phyloP scores from a whole-genome alignment of 1,140 invertebrate species.

The Zelostemma sp. region DNA sequence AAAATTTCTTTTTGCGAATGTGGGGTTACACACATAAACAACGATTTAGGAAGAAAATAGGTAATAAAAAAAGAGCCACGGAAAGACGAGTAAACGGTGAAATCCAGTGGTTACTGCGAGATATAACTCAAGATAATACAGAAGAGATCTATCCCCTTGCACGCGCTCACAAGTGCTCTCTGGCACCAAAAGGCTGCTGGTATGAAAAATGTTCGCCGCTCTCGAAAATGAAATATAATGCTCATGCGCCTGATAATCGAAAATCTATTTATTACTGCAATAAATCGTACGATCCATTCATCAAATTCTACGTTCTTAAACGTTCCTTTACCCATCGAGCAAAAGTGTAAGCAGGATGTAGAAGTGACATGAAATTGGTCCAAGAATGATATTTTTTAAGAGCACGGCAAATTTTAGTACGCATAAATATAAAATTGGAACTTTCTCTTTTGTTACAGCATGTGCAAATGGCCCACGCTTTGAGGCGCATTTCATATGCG shows the following conservation, averaged over 20 bases:
- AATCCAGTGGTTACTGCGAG: conserved; percentile 21
- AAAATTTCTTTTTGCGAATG: not conserved
- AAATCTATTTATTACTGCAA: conserved; percentile 17
- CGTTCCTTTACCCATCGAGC: no score
- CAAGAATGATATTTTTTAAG: no score
- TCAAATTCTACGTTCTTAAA: no score
- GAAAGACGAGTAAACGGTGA: conserved; percentile 20
- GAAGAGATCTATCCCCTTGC: conserved; percentile 11
- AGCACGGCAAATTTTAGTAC: no score
- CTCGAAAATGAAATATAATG: conserved; percentile 34
- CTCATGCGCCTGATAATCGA: conserved; percentile 35
- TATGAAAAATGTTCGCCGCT: conserved; percentile 33
- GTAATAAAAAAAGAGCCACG: conserved; percentile 16
- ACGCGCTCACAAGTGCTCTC: no score
- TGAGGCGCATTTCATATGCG: conserved; percentile 88
- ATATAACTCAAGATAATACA: conserved; percentile 34
- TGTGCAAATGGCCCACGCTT: conserved; percentile 88
- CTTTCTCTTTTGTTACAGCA: conserved; percentile 73
- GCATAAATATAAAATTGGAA: not conserved
- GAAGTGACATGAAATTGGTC: no score
- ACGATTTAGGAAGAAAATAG: conserved; percentile 21
- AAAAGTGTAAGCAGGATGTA: no score
- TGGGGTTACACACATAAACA: conserved; percentile 11
- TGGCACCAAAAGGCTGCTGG: conserved; percentile 9
- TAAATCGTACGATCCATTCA: not conserved